Percentiles rank a stretch among this genome's conserved stretches.
phyloP scores from a whole-genome alignment of 1,140 invertebrate species.

The Ceratitis capitata region DNA sequence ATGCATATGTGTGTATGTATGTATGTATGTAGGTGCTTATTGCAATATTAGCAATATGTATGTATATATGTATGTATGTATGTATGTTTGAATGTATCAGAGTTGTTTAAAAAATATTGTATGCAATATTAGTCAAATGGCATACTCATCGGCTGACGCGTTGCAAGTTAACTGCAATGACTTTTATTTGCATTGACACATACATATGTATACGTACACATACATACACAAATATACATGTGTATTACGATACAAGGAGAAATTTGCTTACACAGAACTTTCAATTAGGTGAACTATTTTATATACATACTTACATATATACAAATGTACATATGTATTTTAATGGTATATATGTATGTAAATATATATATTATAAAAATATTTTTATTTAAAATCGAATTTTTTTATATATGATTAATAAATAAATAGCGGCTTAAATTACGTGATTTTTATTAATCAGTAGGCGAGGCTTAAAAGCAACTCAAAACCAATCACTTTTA shows the following conservation, averaged over 20 bases:
- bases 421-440: too few relatives aligned
- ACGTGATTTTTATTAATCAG: too few relatives aligned
- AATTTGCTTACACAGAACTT: constrained; percentile 18
- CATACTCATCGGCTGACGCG: not conserved
- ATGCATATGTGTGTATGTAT: not conserved
- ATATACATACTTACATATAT: not conserved
- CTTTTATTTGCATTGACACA: constrained; percentile 21
- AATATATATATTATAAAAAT: not conserved
- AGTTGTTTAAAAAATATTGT: too few relatives aligned
- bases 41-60: not conserved
- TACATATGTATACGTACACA: too few relatives aligned
- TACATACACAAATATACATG: too few relatives aligned
- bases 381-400: too few relatives aligned
- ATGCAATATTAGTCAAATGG: not conserved
- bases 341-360: not conserved
- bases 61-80: too few relatives aligned
- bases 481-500: too few relatives aligned
- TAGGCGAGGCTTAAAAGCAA: too few relatives aligned
- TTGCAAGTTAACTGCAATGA: not conserved
- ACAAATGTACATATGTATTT: not conserved
- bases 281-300: not conserved
- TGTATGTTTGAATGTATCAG: too few relatives aligned
- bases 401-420: too few relatives aligned
- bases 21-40: not conserved
- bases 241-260: not conserved